Conservation (phyloP, 2,888 invertebrate species). For the Holacanthella duospinosa region DNA sequence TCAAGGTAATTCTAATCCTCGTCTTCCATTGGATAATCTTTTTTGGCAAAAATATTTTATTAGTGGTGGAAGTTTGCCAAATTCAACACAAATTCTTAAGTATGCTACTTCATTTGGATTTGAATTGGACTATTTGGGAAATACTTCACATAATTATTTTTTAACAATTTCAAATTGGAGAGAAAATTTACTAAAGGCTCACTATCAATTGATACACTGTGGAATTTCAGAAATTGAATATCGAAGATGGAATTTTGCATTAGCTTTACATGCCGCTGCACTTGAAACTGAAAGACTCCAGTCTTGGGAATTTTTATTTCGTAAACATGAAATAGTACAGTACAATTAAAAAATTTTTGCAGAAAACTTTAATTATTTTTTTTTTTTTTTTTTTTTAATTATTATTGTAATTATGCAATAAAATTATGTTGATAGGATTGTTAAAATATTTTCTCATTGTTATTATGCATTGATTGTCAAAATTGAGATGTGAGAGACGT, state of each 20-base stretch:
- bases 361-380: too few relatives aligned
- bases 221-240: not conserved
- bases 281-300: not conserved
- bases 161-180: not conserved
- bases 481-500: too few relatives aligned
- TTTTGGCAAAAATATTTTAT: not conserved
- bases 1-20: not conserved
- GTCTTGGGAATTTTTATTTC: not conserved
- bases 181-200: not conserved
- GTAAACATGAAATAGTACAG: too few relatives aligned
- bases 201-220: not conserved
- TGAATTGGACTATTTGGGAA: not conserved
- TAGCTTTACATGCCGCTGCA: not conserved
- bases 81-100: not conserved
- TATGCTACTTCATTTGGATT: not conserved
- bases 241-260: not conserved
- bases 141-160: not conserved
- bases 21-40: not conserved
- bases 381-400: too few relatives aligned
- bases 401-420: too few relatives aligned
- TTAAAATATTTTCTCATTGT: too few relatives aligned
- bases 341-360: too few relatives aligned
- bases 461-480: too few relatives aligned
- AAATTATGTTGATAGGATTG: too few relatives aligned
- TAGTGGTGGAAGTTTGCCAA: not conserved